Percentiles rank a stretch among this genome's conserved stretches.
Evolutionary conservation across 2,797 vertebrate genomes (phyloP).

Genomic region (Nyctalus aviator): DNA sequence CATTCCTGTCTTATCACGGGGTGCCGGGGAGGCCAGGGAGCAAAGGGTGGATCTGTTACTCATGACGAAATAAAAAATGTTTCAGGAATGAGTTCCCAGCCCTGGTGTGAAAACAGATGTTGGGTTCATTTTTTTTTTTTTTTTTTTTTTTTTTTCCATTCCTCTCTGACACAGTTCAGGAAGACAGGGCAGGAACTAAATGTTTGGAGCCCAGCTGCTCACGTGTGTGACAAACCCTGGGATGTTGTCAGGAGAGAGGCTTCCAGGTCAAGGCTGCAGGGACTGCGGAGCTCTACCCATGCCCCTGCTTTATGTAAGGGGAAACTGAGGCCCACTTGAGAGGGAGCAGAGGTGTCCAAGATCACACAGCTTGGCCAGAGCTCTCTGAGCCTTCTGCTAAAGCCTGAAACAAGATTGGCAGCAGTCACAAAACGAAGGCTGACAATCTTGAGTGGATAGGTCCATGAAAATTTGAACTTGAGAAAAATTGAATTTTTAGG

Average conservation of each 20-base stretch:
- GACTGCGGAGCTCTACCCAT: too few species aligned
- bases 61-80: slow-evolving; percentile 64
- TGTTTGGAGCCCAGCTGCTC: background rate
- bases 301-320: background rate
- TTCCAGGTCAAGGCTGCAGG: background rate
- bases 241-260: background rate
- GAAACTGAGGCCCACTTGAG: background rate
- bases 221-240: background rate
- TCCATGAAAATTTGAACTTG: background rate
- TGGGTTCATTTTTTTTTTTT: background rate
- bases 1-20: slow-evolving; percentile 78
- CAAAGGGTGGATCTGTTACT: slow-evolving; percentile 70
- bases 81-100: slow-evolving; percentile 73
- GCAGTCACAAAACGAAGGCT: background rate
- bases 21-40: slow-evolving; percentile 61
- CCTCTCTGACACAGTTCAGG: slow-evolving; percentile 32
- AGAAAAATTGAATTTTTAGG: slow-evolving; percentile 4
- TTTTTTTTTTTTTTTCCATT: background rate
- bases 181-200: slow-evolving; percentile 33
- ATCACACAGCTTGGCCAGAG: background rate
- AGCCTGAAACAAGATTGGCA: background rate
- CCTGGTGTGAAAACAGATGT: slow-evolving; percentile 78
- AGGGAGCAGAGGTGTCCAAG: background rate
- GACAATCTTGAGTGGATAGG: background rate
- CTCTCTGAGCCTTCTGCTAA: slow-evolving; percentile 10